Conservation (phyloP, 2,888 invertebrate species). For the Lacanobia wlatinum region DNA sequence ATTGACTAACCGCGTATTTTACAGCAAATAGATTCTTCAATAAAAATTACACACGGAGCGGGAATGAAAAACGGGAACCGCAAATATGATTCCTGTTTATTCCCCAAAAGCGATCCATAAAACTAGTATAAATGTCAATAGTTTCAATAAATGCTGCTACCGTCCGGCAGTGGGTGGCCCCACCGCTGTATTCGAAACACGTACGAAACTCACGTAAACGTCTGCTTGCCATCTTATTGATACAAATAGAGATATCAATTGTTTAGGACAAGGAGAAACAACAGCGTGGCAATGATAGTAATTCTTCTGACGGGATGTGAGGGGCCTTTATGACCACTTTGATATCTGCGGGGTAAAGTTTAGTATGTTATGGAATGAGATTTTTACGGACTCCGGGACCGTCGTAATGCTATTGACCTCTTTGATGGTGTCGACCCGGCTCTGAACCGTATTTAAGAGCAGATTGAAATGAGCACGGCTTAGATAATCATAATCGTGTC, state of each 20-base stretch:
- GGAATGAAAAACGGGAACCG: conserved; percentile 31
- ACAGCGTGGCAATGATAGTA: conserved; percentile 84
- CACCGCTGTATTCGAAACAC: conserved; percentile 84
- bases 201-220: conserved; percentile 88
- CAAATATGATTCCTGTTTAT: conserved; percentile 54
- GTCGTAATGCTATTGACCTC: conserved; percentile 77
- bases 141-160: conserved; percentile 80
- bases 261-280: conserved; percentile 88
- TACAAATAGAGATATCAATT: conserved; percentile 91
- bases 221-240: conserved; percentile 89
- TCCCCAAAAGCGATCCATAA: conserved; percentile 57
- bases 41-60: conserved; percentile 25
- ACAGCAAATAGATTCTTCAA: conserved; percentile 36
- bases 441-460: conserved; percentile 65
- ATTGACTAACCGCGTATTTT: conserved; percentile 28
- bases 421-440: conserved; percentile 69
- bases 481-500: conserved; percentile 55
- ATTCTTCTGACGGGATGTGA: conserved; percentile 79
- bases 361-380: conserved; percentile 75
- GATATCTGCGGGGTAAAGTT: conserved; percentile 77
- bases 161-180: conserved; percentile 70
- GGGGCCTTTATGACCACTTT: conserved; percentile 78
- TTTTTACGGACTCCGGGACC: conserved; percentile 77
- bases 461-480: conserved; percentile 56
- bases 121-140: conserved; percentile 74